These are phyloP conservation scores for Lates calcarifer DNA, from an alignment of 2,113 vertebrate species.

Conservation along the genomic window DNA sequence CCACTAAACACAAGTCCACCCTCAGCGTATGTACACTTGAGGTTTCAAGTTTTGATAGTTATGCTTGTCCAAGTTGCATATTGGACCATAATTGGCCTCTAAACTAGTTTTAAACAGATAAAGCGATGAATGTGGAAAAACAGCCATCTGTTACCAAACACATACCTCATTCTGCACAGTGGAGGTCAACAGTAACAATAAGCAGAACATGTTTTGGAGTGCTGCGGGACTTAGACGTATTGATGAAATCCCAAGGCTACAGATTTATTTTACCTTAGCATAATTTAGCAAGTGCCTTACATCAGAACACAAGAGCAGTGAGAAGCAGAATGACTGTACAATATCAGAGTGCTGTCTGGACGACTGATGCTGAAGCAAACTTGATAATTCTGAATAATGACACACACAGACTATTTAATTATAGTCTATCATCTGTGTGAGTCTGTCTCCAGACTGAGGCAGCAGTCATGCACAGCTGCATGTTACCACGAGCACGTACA, in stretches of 20 bases:
- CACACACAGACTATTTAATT: constrained; percentile 17
- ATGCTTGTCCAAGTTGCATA: no score
- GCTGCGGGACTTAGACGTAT: background rate
- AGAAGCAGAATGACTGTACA: background rate
- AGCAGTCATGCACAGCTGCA: background rate
- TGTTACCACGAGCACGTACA: background rate
- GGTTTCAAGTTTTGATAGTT: background rate
- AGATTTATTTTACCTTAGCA: background rate
- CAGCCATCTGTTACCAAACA: background rate
- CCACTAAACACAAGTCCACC: background rate
- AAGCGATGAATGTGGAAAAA: background rate
- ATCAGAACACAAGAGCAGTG: background rate
- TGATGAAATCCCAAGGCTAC: background rate
- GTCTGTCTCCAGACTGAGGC: background rate
- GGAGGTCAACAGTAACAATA: background rate
- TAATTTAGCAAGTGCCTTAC: background rate
- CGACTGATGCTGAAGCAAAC: constrained; percentile 9
- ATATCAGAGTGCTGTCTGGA: background rate
- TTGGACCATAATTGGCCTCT: background rate
- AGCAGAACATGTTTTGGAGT: background rate
- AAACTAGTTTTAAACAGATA: background rate
- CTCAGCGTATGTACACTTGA: background rate
- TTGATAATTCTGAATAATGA: constrained; percentile 20
- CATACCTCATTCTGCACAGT: background rate
- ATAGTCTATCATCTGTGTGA: background rate